phyloP scores from a whole-genome alignment of 2,797 vertebrate species.

The Trichosurus vulpecula region DNA sequence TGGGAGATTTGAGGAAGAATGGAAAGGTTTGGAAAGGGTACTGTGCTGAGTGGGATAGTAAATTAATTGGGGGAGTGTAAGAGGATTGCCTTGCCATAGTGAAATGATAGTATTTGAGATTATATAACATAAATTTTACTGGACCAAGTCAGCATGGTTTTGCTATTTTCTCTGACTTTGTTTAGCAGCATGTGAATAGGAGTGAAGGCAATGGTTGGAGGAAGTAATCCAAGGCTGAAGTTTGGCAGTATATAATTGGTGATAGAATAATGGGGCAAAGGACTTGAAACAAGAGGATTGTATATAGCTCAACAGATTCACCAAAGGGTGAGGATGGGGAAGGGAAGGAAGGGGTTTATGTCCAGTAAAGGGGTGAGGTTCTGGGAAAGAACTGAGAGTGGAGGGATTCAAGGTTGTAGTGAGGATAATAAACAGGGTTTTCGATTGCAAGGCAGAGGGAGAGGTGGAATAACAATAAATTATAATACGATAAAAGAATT shows the following conservation, averaged over 20 bases:
- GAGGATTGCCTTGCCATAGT: too few relatives aligned
- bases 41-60: not conserved
- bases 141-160: too few relatives aligned
- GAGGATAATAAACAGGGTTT: not conserved
- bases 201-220: too few relatives aligned
- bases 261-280: not conserved
- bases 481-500: not conserved
- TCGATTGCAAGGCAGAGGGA: not conserved
- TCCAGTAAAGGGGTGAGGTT: not conserved
- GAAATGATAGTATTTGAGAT: too few relatives aligned
- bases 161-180: too few relatives aligned
- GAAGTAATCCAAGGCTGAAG: too few relatives aligned
- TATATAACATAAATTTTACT: too few relatives aligned
- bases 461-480: not conserved
- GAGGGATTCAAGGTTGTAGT: not conserved
- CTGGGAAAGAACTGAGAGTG: not conserved
- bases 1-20: not conserved
- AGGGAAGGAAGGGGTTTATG: not conserved
- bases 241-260: not conserved
- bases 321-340: not conserved
- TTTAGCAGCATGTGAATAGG: too few relatives aligned
- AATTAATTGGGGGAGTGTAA: too few relatives aligned
- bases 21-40: not conserved
- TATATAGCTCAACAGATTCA: not conserved
- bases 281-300: not conserved